Evolutionary conservation across 2,797 vertebrate species (phyloP), one percentile per base, ranked within the genome.

Genomic region (Eleutherodactylus coqui): DNA sequence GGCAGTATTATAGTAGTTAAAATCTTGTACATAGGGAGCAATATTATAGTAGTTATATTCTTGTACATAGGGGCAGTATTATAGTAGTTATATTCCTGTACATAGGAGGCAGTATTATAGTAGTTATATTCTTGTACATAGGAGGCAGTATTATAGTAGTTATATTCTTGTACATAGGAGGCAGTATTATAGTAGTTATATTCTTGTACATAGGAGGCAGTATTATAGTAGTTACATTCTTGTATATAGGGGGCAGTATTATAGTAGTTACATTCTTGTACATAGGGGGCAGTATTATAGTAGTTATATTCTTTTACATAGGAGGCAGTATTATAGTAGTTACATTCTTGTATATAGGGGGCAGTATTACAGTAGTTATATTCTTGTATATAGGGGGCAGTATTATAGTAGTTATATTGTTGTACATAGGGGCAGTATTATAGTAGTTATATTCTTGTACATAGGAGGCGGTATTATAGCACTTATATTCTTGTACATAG

Each of bases 201-300:
- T 36, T 69, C 64, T 38, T 69, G 64, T 36, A 69, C 14, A 69
- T 69, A 69, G 64, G 64, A 21, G 60, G 62, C 58, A 69, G 32
- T 69, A 69, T 36, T 69, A 69, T 69, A 69, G 64, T 69, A 69
- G 64, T 69, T 69, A 69, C 38, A 69, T 36, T 69, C 64, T 69
- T 69, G 64, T 69, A 64, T 10, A 32, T 64, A 32, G 60, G 29
- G 8, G 60, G n/a, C 60, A 64, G 60, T 64, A 36, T 69, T 36
- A 69, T 69, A 69, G 64, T 69, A 69, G 64, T 69, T 69, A 69
- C 38, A 69, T 69, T 69, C 32, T 69, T 69, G 64, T 69, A 69
- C 16, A 64, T 64, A 17, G 62, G 62, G n/a, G n/a, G 55, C 24
- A 58, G 55, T 58, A 58, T 58, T 58, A 58, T 58, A 58, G 55